Percentiles rank a stretch among this genome's conserved stretches.
Evolutionary conservation across 2,888 invertebrate species (phyloP).

Genomic region (Athrips mouffetella): DNA sequence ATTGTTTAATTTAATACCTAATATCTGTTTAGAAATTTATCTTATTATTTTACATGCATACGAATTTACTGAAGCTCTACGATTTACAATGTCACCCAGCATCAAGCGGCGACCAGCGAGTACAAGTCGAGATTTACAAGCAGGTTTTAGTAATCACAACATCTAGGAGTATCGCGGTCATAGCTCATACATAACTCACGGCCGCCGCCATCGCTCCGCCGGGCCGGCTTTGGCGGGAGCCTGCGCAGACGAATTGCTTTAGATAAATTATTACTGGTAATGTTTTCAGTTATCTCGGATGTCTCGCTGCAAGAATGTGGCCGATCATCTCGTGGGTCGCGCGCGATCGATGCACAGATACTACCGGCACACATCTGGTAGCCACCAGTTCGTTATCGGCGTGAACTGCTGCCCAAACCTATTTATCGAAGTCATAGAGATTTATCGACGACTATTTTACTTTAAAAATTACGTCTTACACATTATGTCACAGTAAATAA

Average conservation of each 20-base stretch:
- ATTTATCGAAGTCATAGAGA: conserved; percentile 65
- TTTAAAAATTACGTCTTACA: conserved; percentile 54
- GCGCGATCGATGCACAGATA: conserved; percentile 56
- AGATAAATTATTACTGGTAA: conserved; percentile 58
- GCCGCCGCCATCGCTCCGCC: not conserved
- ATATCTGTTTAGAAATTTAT: no score
- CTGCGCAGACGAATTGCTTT: conserved; percentile 50
- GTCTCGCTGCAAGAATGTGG: conserved; percentile 49
- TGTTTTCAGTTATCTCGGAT: conserved; percentile 56
- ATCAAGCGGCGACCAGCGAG: not conserved
- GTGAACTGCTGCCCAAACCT: conserved; percentile 53
- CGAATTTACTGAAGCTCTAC: not conserved
- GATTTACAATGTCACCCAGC: not conserved
- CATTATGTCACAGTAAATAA: conserved; percentile 51
- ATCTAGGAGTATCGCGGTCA: conserved; percentile 7
- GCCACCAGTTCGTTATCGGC: conserved; percentile 56
- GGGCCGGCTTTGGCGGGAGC: conserved; percentile 20
- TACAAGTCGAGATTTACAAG: conserved; percentile 2
- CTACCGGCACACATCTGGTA: conserved; percentile 55
- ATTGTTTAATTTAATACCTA: no score
- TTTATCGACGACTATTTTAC: conserved; percentile 55
- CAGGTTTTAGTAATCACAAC: conserved; percentile 4
- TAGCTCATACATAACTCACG: conserved; percentile 13
- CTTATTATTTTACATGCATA: no score
- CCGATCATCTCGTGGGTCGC: conserved; percentile 46